phyloP scores from a whole-genome alignment of 2,888 invertebrate genomes.

The Cosmia trapezina region DNA sequence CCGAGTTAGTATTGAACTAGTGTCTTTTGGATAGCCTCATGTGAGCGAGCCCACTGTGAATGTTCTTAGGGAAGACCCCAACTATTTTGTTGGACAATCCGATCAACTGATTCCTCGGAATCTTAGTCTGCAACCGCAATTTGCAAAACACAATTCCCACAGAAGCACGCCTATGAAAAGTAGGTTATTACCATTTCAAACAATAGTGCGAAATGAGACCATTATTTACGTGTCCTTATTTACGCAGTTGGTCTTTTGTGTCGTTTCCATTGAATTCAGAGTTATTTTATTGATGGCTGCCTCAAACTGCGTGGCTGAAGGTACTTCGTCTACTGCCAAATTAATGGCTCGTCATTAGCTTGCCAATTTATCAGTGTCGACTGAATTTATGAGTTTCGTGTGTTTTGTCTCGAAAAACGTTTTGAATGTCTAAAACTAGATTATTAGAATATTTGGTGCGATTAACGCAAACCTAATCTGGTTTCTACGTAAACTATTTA shows the following conservation, averaged over 20 bases:
- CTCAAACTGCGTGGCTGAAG: slow-evolving; percentile 24
- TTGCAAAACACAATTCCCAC: slow-evolving; percentile 19
- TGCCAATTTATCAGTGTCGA: slow-evolving; percentile 35
- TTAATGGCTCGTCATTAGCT: slow-evolving; percentile 37
- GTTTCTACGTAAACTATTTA: not conserved
- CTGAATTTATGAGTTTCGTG: slow-evolving; percentile 24
- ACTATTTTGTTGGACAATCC: not conserved
- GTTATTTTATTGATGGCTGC: slow-evolving; percentile 17
- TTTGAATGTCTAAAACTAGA: not conserved
- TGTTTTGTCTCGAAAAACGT: slow-evolving; percentile 1
- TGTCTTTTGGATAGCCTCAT: not conserved
- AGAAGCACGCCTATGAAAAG: slow-evolving; percentile 8
- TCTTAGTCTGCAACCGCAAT: not conserved
- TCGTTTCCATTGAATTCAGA: slow-evolving; percentile 33
- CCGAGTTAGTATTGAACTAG: not conserved
- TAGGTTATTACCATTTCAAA: slow-evolving; percentile 37
- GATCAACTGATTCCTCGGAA: not conserved
- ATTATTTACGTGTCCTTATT: slow-evolving; percentile 29
- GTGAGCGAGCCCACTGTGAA: not conserved
- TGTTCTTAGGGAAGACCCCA: not conserved
- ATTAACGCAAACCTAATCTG: not conserved
- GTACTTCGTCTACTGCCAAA: slow-evolving; percentile 32
- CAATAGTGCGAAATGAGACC: slow-evolving; percentile 28
- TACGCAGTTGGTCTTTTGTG: slow-evolving; percentile 28
- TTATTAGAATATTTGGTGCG: not conserved